phyloP scores from a whole-genome alignment of 1,140 invertebrate species.

The Ladona fulva region DNA sequence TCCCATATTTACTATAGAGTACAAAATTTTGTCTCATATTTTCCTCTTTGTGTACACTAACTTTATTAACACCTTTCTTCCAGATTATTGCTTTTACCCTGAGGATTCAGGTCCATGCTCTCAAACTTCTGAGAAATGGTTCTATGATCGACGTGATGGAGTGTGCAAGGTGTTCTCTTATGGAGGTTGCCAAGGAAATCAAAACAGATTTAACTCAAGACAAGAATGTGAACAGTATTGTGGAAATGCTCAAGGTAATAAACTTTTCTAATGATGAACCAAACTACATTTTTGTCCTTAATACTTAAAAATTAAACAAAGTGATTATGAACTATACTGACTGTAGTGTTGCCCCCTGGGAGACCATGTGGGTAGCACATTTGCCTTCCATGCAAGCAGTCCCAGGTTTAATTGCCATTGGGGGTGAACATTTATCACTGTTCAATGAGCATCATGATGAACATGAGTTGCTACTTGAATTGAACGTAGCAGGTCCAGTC shows the following conservation, averaged over 20 bases:
- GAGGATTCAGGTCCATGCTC: conserved; percentile 60
- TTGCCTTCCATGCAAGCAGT: too few relatives aligned
- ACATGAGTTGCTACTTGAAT: too few relatives aligned
- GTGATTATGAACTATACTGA: too few relatives aligned
- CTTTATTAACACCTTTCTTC: conserved; percentile 26
- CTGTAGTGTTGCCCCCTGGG: too few relatives aligned
- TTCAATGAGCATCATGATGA: too few relatives aligned
- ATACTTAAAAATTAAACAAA: too few relatives aligned
- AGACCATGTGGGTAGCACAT: too few relatives aligned
- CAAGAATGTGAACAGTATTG: conserved; percentile 74
- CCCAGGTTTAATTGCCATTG: too few relatives aligned
- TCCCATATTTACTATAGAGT: not conserved
- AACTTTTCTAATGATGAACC: too few relatives aligned
- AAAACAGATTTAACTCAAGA: conserved; percentile 68
- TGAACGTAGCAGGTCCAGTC: too few relatives aligned
- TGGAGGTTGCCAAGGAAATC: conserved; percentile 75
- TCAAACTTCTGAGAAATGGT: conserved; percentile 52
- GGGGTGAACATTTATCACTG: too few relatives aligned
- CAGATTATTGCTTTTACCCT: conserved; percentile 62
- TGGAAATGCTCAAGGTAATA: conserved; percentile 53
- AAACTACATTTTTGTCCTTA: too few relatives aligned
- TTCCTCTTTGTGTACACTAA: not conserved
- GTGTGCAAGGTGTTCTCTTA: conserved; percentile 75
- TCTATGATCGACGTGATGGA: conserved; percentile 66
- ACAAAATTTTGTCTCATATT: conserved; percentile 22